Conservation (phyloP, 2,113 vertebrate species). For the Hippocampus barbouri region DNA sequence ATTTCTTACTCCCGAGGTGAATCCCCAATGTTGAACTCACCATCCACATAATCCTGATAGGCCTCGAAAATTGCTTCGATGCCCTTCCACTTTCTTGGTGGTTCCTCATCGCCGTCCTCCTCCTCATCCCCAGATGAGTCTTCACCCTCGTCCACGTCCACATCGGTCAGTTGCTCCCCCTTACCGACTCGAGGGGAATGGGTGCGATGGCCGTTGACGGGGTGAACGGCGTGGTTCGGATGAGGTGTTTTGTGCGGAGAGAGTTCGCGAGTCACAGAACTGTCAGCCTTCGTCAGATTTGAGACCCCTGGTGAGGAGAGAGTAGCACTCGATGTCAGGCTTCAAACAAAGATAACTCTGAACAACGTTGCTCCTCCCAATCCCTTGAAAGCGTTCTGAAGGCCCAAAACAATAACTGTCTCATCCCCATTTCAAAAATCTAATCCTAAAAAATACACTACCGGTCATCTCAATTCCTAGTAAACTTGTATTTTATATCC, state of each 20-base stretch:
- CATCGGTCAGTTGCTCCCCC: conserved; percentile 44
- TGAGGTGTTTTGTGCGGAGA: conserved; percentile 41
- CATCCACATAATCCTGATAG: conserved; percentile 92
- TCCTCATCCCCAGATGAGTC: conserved; percentile 35
- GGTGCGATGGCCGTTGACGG: conserved; percentile 79
- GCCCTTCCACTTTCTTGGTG: conserved; percentile 84
- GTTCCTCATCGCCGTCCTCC: conserved; percentile 69
- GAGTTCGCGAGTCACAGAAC: conserved; percentile 25
- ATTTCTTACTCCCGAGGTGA: too few species aligned
- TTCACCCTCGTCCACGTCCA: conserved; percentile 56
- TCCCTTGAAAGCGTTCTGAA: too few species aligned
- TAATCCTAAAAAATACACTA: too few species aligned
- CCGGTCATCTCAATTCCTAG: too few species aligned
- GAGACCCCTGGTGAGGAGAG: conserved; percentile 24
- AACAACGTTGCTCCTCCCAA: too few species aligned
- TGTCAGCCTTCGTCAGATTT: conserved; percentile 36
- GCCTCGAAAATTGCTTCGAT: conserved; percentile 93
- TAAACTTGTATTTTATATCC: too few species aligned
- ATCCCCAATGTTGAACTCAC: conserved; percentile 60
- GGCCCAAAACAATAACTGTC: too few species aligned
- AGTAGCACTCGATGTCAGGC: conserved; percentile 4
- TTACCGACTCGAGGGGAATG: conserved; percentile 40
- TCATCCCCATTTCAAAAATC: too few species aligned
- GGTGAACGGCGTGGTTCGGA: conserved; percentile 25
- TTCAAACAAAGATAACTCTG: conserved; percentile 3